A percentile compares a stretch with the other conserved stretches of the same genome.
phyloP scores from a whole-genome alignment of 2,888 invertebrate genomes.

The Limulus polyphemus region DNA sequence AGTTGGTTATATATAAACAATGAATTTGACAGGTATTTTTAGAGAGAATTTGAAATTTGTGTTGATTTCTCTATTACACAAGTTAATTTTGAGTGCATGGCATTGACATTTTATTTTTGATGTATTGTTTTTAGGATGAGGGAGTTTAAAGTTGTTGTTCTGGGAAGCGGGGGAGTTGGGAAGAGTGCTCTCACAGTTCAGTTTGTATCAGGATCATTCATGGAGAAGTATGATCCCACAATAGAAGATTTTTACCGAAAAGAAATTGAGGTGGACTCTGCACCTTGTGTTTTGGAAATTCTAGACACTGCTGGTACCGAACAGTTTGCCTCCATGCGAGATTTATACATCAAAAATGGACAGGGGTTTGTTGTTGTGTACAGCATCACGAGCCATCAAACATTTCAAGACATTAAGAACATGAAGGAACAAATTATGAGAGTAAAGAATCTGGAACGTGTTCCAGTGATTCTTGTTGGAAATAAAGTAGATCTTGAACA shows the following conservation, averaged over 20 bases:
- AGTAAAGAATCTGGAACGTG: constrained; percentile 80
- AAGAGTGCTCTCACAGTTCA: constrained; percentile 99
- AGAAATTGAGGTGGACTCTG: constrained; percentile 98
- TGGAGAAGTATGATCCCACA: constrained; percentile 99
- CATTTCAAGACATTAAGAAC: constrained; percentile 88
- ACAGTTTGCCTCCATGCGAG: constrained; percentile 99
- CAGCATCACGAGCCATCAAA: constrained; percentile 97
- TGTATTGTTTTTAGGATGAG: constrained; percentile 49
- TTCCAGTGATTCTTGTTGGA: constrained; percentile 94
- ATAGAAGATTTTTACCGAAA: constrained; percentile 99
- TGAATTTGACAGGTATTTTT: too few species aligned
- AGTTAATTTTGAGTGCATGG: too few species aligned
- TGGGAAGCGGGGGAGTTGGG: constrained; percentile 99
- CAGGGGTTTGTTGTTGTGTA: constrained; percentile 97
- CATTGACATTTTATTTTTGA: too few species aligned
- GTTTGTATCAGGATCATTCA: constrained; percentile 98
- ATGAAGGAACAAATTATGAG: constrained; percentile 96
- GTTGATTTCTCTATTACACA: too few species aligned
- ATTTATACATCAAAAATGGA: constrained; percentile 98
- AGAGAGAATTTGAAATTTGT: too few species aligned
- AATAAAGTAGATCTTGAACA: constrained; percentile 93
- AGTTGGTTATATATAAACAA: too few species aligned
- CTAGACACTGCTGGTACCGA: constrained; percentile 98
- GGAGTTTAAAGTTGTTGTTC: constrained; percentile 99
- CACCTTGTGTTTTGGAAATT: constrained; percentile 97